Base-by-base conservation (phyloP, 2,797 vertebrate species). In the Lemur catta region DNA sequence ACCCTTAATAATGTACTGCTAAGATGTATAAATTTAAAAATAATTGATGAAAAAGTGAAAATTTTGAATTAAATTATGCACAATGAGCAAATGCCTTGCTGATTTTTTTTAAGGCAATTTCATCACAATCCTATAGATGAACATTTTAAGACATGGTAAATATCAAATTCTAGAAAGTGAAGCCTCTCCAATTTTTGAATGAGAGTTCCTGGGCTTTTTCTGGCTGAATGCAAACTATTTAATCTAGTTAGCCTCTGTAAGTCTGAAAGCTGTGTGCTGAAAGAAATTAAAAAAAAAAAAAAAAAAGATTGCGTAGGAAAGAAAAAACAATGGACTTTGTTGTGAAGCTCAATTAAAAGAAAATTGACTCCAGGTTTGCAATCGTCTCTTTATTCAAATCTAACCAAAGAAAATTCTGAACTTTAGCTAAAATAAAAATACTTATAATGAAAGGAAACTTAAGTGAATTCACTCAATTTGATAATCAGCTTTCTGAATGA, bases 401-500 rank as follows among this genome's bases (percentile, higher is more conserved):
- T 87, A 81, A 55, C 41, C 4, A 93, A 94, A 80, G 20, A 71
- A 26, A 80, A 79, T 86, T n/a, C n/a, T 55, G 78, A 91, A 82
- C 4, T 38, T 89, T 78, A 95, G 50, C 38, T 93, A 76, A 95
- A 89, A 86, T 57, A 69, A 86, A 86, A 82, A n/a, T 48, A 72
- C 35, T 86, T 78, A 52, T 38, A 79, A 94, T 74, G 30, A 87
- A n/a, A 79, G 38, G n/a, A 91, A 90, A 79, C 35, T 13, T 93
- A 76, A 55, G 24, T 38, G 4, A 78, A 84, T 84, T 93, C 33
- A 1, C 20, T 61, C 46, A 88, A 35, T 74, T 84, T 80, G 78
- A 69, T 84, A 88, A 71, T 89, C 61, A 95, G 22, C n/a, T 91
- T 74, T 80, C 57, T 78, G 52, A 96, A 88, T 57, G 78, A 80